Evolutionary conservation across 2,797 vertebrate genomes (phyloP).

Genomic region (Falco biarmicus): DNA sequence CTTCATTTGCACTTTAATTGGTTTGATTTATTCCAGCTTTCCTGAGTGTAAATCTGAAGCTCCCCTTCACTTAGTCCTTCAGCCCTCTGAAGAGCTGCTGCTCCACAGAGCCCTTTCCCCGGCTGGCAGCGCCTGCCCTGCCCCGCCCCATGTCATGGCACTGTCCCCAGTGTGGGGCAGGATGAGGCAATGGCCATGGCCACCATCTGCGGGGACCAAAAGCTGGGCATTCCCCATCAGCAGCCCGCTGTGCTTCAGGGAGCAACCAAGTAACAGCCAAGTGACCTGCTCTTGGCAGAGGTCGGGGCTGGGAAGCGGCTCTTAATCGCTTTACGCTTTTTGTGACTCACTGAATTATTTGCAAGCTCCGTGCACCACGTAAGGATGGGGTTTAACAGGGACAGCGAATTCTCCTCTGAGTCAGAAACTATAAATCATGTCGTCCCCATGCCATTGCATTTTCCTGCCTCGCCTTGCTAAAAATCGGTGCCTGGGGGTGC

Average conservation of each 20-base stretch:
- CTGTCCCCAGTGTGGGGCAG: background rate
- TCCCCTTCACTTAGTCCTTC: background rate
- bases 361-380: accelerated
- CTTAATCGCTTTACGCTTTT: background rate
- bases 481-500: accelerated
- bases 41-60: background rate
- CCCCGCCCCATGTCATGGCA: background rate
- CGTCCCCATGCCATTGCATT: accelerated
- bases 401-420: background rate
- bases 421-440: background rate
- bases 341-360: background rate
- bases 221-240: background rate
- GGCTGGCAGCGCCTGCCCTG: accelerated
- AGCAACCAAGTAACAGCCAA: background rate
- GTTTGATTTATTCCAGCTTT: slow-evolving; percentile 51
- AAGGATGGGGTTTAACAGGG: background rate
- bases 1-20: slow-evolving; percentile 64
- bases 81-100: background rate
- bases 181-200: accelerated
- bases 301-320: background rate
- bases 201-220: accelerated
- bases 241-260: background rate
- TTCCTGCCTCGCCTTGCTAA: background rate
- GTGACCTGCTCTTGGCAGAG: background rate
- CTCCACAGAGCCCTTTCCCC: background rate